Percentiles rank a stretch among this genome's conserved stretches.
Evolutionary conservation across 1,140 invertebrate species (phyloP).

Genomic region (Meteorus sp.): DNA sequence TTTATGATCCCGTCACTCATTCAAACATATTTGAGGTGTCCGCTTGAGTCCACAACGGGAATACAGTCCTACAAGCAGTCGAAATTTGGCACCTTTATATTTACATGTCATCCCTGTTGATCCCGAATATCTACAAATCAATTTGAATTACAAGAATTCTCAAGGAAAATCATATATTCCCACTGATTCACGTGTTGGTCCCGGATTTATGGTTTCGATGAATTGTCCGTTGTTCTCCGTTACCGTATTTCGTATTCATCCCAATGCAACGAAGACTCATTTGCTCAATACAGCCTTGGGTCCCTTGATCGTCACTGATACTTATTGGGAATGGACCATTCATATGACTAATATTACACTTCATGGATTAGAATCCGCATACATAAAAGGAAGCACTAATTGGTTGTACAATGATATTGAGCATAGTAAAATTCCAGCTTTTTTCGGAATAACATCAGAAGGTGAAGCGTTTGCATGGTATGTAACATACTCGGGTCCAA

Average conservation of each 20-base stretch:
- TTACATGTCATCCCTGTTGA: not conserved
- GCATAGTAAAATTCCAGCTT: slow-evolving; percentile 23
- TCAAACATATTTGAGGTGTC: slow-evolving; percentile 2
- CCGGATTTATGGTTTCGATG: no score
- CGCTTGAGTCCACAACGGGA: slow-evolving; percentile 9
- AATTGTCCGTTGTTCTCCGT: slow-evolving; percentile 23
- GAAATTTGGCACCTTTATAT: slow-evolving; percentile 5
- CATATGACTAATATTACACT: slow-evolving; percentile 35
- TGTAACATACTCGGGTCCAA: slow-evolving; percentile 33
- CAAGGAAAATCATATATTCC: no score
- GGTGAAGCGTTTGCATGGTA: slow-evolving; percentile 26
- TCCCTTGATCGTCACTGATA: slow-evolving; percentile 50
- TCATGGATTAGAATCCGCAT: slow-evolving; percentile 33
- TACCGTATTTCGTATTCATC: slow-evolving; percentile 7
- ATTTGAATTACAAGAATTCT: not conserved
- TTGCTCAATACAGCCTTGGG: slow-evolving; percentile 49
- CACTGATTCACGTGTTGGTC: not conserved
- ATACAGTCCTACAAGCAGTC: slow-evolving; percentile 7
- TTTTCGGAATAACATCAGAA: slow-evolving; percentile 29
- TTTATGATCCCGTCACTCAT: not conserved
- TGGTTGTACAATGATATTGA: slow-evolving; percentile 39
- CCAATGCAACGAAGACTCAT: not conserved
- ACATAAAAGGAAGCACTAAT: slow-evolving; percentile 36
- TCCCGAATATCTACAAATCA: slow-evolving; percentile 19
- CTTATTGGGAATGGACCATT: slow-evolving; percentile 54